phyloP scores from a whole-genome alignment of 2,113 vertebrate genomes.

The Solea solea region DNA sequence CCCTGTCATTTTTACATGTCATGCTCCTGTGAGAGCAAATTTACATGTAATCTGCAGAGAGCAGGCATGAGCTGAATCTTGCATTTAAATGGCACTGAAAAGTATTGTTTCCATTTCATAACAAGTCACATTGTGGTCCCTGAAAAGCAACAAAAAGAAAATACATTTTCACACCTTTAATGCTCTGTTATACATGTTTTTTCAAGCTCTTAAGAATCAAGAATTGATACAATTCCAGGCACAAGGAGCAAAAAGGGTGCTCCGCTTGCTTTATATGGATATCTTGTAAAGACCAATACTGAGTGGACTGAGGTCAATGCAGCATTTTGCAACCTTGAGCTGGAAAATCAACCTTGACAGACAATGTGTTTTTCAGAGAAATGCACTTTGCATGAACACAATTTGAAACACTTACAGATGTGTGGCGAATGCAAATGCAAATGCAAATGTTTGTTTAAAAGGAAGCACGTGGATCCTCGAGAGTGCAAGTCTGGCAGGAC shows the following conservation, averaged over 20 bases:
- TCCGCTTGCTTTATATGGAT: conserved; percentile 36
- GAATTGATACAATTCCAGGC: conserved; percentile 41
- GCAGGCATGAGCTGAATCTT: conserved; percentile 12
- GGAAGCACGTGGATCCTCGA: conserved; percentile 26
- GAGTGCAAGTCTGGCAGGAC: conserved; percentile 19
- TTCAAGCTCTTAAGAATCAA: conserved; percentile 47
- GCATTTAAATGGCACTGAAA: conserved; percentile 39
- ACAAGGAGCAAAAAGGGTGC: conserved; percentile 16
- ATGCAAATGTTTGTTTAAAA: conserved; percentile 14
- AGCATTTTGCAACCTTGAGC: conserved; percentile 51
- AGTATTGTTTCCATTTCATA: conserved; percentile 17
- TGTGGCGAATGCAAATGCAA: conserved; percentile 64
- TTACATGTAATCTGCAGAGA: conserved; percentile 28
- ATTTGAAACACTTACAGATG: conserved; percentile 54
- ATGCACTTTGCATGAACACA: conserved; percentile 45
- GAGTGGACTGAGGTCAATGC: conserved; percentile 57
- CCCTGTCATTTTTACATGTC: conserved; percentile 31
- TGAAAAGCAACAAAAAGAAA: conserved; percentile 28
- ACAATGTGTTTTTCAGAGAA: conserved; percentile 27
- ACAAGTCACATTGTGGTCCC: conserved; percentile 11
- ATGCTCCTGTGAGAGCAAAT: conserved; percentile 17
- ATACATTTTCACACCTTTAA: conserved; percentile 35
- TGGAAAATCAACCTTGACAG: conserved; percentile 60
- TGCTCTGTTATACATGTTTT: conserved; percentile 30
- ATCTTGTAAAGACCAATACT: conserved; percentile 47